Percentiles rank a stretch among this genome's conserved stretches.
These are phyloP conservation scores for Vulpes lagopus DNA, from an alignment of 2,113 vertebrate genomes.

Conservation along the genomic window DNA sequence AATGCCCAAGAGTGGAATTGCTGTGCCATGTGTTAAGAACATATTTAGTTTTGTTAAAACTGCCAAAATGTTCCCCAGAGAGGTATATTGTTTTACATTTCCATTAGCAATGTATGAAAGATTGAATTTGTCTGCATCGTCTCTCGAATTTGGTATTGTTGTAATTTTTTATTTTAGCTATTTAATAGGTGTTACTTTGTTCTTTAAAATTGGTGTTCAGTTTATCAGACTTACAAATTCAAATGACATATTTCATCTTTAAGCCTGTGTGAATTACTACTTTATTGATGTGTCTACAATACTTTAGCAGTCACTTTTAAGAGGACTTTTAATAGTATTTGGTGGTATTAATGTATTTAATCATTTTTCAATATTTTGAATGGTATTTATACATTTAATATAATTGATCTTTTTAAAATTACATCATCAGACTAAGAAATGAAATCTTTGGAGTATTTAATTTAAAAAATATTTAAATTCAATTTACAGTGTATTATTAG, in stretches of 20 bases:
- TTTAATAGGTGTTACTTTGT: background rate
- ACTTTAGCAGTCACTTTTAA: background rate
- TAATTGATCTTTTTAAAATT: conserved; percentile 25
- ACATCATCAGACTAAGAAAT: conserved; percentile 3
- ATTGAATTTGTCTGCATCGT: background rate
- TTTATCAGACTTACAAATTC: background rate
- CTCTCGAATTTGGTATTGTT: background rate
- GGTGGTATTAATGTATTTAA: background rate
- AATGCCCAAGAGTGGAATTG: background rate
- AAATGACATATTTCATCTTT: background rate
- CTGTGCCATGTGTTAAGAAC: background rate
- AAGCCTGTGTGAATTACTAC: background rate
- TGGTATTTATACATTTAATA: conserved; percentile 29
- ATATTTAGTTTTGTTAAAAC: conserved; percentile 22
- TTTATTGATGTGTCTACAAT: background rate
- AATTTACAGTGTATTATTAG: background rate
- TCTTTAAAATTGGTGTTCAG: background rate
- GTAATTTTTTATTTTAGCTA: background rate
- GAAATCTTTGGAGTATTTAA: background rate
- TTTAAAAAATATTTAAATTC: background rate
- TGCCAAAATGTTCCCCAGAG: background rate
- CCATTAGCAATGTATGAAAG: background rate
- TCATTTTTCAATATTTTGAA: conserved; percentile 48
- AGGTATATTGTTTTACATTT: background rate
- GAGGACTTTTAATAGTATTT: background rate